Evolutionary conservation across 2,797 vertebrate genomes (phyloP).

Genomic region (Clarias platycephalus): DNA sequence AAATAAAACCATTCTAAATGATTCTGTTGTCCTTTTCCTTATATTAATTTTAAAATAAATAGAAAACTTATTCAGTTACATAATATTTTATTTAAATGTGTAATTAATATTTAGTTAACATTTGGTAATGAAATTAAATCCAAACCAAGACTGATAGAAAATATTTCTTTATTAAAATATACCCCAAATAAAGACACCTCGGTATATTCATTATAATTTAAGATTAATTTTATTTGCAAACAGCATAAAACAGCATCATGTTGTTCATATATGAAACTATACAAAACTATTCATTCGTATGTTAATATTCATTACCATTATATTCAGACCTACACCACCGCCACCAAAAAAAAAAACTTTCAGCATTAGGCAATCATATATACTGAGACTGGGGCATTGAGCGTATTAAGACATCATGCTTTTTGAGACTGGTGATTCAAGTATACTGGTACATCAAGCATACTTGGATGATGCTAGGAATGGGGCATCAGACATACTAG

Average conservation of each 20-base stretch:
- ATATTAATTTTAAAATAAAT: background rate
- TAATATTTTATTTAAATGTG: background rate
- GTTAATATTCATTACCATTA: background rate
- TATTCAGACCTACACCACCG: background rate
- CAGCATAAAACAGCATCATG: background rate
- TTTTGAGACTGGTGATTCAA: background rate
- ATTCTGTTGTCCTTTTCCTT: too few relatives aligned
- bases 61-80: background rate
- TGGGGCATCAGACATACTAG: background rate
- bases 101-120: too few relatives aligned
- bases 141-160: background rate
- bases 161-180: background rate
- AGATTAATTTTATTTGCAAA: background rate
- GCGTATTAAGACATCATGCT: background rate
- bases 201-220: too few relatives aligned
- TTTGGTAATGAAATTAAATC: background rate
- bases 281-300: background rate
- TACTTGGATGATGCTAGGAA: constrained; percentile 45
- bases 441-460: background rate
- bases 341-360: background rate
- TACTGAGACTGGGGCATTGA: too few relatives aligned
- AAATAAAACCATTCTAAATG: too few relatives aligned
- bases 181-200: background rate
- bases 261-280: background rate
- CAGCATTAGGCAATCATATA: background rate